Evolutionary conservation across 2,797 vertebrate species (phyloP).

Genomic region (Protonibea diacanthus): DNA sequence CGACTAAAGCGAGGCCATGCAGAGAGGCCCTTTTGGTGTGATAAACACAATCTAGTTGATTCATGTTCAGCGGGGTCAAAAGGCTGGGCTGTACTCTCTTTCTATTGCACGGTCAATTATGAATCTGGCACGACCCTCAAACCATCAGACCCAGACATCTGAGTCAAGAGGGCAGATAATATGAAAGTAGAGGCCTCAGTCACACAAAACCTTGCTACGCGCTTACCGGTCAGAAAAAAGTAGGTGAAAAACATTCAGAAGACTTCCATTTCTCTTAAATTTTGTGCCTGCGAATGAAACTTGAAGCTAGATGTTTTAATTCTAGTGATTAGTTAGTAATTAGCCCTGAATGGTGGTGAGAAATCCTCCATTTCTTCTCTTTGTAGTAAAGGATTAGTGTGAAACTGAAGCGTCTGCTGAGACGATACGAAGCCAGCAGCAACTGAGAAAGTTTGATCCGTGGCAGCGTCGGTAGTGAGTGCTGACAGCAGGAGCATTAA

Average conservation of each 20-base stretch:
- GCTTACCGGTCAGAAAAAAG: not conserved
- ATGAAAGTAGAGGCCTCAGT: not conserved
- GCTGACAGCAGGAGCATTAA: not conserved
- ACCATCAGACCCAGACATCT: conserved; percentile 8
- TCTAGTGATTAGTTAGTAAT: not conserved
- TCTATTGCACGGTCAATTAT: conserved; percentile 33
- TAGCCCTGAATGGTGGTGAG: not conserved
- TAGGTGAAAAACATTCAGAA: not conserved
- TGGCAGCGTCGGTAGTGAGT: not conserved
- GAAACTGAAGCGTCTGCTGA: not conserved
- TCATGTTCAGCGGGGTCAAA: conserved; percentile 56
- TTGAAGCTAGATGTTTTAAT: not conserved
- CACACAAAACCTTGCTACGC: not conserved
- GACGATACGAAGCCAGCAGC: not conserved
- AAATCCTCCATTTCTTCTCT: not conserved
- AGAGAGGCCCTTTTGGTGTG: conserved; percentile 52
- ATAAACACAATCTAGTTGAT: conserved; percentile 52
- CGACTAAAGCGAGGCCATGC: conserved; percentile 35
- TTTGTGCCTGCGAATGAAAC: not conserved
- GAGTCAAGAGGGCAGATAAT: conserved; percentile 4
- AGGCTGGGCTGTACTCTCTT: conserved; percentile 24
- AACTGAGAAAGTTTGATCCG: not conserved
- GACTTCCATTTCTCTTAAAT: not conserved
- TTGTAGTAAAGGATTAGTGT: not conserved
- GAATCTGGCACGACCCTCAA: conserved; percentile 25